phyloP scores from a whole-genome alignment of 2,888 invertebrate species.

The Xylophagus ater region DNA sequence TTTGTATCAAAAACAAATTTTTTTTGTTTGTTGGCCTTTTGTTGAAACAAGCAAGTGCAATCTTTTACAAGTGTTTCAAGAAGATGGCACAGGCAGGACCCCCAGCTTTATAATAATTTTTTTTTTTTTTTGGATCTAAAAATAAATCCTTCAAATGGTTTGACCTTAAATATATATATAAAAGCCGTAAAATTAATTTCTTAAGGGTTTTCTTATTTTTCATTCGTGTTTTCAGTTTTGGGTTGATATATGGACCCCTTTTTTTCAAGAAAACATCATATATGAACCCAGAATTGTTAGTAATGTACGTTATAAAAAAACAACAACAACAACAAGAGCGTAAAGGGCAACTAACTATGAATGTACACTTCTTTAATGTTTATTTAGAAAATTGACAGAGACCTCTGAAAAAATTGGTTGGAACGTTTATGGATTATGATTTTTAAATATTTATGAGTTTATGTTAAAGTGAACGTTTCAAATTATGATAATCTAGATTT shows the following conservation, averaged over 20 bases:
- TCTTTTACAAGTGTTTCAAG: constrained; percentile 10
- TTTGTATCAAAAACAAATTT: constrained; percentile 8
- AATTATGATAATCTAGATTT: no score
- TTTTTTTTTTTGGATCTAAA: constrained; percentile 8
- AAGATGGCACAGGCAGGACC: constrained; percentile 6
- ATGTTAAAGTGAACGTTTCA: no score
- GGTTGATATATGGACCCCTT: neutral
- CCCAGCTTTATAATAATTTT: constrained; percentile 13
- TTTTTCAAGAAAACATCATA: no score
- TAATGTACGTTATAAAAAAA: no score
- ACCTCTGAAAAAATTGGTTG: no score
- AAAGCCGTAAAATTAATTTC: constrained; percentile 5
- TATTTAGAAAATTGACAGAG: no score
- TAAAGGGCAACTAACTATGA: no score
- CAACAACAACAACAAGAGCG: no score
- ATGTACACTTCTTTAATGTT: no score
- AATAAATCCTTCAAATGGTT: constrained; percentile 11
- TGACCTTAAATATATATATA: constrained; percentile 11
- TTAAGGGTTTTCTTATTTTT: constrained; percentile 7
- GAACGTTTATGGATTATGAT: no score
- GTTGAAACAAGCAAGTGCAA: constrained; percentile 8
- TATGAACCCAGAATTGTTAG: no score
- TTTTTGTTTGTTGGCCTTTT: constrained; percentile 3
- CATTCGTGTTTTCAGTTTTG: neutral
- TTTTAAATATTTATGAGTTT: no score